Base-by-base conservation (phyloP, 2,797 vertebrate genomes). In the Myotis pilosus region DNA sequence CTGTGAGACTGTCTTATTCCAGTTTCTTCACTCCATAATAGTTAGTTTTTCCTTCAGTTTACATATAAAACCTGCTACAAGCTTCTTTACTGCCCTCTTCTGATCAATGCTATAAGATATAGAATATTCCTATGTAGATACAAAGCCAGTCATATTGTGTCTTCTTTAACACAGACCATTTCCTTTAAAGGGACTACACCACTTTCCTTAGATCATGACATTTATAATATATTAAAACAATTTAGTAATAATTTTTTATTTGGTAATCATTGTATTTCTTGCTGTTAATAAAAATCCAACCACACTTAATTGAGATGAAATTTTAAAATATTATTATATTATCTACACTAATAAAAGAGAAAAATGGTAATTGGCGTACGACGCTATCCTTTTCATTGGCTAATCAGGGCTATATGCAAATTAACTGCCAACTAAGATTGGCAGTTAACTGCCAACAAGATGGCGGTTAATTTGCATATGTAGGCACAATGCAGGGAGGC, bases 171-270 rank as follows among this genome's bases (percentile, higher is more conserved):
- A 78, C 13, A 71, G 4, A 44, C 2, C 3, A 16, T 66, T 55
- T 30, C 7, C 19, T 92, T 92, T 81, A 38, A 83, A 91, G 16
- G 2, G 81, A 41, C 11, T 6, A 68, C 83, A 7, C 83, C 30
- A 19, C 1, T 87, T 92, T 81, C n/a, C 41, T 84, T 86, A 75
- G 0, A 62, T 64, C 23, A 57, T 13, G 60, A 64, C 41, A 64
- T 81, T 33, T 66, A 88, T 92, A 47, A 85, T 55, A 74, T 41
- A 13, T 81, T 60, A 74, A 90, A 81, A 62, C 4, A 80, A 60
- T 30, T 71, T 69, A 16, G 8, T 81, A 66, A 44, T 57, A 2
- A 38, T 57, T 82, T 94, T 22, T 74, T 19, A 72, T 83, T 81
- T 76, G 12, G 2, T 33, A 76, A 64, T 79, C 6, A 51, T 33